These are phyloP conservation scores for Lycorma delicatula DNA, from an alignment of 1,140 invertebrate genomes.

Conservation along the genomic window DNA sequence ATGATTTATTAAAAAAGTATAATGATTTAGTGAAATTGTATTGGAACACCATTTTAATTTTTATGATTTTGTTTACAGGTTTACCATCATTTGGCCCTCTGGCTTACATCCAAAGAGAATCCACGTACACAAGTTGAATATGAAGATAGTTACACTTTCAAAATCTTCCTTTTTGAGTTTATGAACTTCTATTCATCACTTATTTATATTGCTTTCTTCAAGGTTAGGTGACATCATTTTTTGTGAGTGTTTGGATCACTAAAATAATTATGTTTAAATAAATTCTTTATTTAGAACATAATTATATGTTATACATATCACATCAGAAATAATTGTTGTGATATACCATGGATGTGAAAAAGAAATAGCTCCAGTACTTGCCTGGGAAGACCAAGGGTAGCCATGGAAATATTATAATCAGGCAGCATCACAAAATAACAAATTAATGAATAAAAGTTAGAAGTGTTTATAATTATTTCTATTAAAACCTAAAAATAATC, in stretches of 20 bases:
- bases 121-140: constrained; percentile 90
- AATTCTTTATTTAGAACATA: too few species aligned
- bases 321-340: too few species aligned
- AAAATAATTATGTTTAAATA: background rate
- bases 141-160: constrained; percentile 92
- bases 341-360: too few species aligned
- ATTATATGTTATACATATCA: too few species aligned
- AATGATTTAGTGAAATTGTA: background rate
- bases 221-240: constrained; percentile 48
- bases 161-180: constrained; percentile 96
- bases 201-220: constrained; percentile 96
- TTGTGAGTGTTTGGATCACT: background rate
- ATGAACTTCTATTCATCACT: constrained; percentile 94
- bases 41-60: background rate
- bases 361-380: too few species aligned
- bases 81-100: constrained; percentile 68
- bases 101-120: constrained; percentile 77
- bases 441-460: too few species aligned
- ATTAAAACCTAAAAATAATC: too few species aligned
- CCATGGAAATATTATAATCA: too few species aligned
- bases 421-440: too few species aligned
- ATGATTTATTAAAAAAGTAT: background rate
- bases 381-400: too few species aligned
- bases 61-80: constrained; percentile 44
- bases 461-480: too few species aligned